These are phyloP conservation scores for Phytoseiulus persimilis DNA, from an alignment of 2,888 invertebrate genomes.

Conservation along the genomic window DNA sequence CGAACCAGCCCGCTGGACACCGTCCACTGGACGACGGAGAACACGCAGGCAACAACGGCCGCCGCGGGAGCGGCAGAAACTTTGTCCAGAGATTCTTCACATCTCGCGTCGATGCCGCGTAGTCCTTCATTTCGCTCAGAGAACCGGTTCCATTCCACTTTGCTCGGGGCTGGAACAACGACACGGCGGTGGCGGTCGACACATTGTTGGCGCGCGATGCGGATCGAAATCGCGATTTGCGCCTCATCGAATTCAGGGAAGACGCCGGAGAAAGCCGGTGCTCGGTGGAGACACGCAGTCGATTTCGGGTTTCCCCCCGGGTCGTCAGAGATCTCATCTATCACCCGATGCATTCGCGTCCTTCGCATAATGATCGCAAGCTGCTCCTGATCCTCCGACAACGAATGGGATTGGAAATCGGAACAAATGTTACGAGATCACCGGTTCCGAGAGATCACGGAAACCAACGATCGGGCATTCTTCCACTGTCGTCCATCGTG, in stretches of 20 bases:
- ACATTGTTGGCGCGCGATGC: not conserved
- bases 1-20: not conserved
- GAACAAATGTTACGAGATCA: no score
- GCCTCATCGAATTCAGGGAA: not conserved
- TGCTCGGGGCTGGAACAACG: not conserved
- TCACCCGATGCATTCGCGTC: no score
- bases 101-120: not conserved
- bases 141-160: not conserved
- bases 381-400: no score
- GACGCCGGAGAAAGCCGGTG: not conserved
- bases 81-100: not conserved
- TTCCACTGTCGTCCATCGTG: no score
- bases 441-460: no score
- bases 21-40: not conserved
- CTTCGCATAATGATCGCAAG: no score
- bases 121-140: not conserved
- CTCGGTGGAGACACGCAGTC: not conserved
- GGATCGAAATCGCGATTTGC: not conserved
- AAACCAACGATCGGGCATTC: no score
- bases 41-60: not conserved
- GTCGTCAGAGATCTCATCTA: no score
- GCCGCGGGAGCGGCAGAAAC: not conserved
- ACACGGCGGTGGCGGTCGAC: not conserved
- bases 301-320: not conserved
- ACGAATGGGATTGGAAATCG: no score